Evolutionary conservation across 2,113 vertebrate genomes (phyloP), one percentile per base, ranked within the genome.

Genomic region (Madoqua kirkii): DNA sequence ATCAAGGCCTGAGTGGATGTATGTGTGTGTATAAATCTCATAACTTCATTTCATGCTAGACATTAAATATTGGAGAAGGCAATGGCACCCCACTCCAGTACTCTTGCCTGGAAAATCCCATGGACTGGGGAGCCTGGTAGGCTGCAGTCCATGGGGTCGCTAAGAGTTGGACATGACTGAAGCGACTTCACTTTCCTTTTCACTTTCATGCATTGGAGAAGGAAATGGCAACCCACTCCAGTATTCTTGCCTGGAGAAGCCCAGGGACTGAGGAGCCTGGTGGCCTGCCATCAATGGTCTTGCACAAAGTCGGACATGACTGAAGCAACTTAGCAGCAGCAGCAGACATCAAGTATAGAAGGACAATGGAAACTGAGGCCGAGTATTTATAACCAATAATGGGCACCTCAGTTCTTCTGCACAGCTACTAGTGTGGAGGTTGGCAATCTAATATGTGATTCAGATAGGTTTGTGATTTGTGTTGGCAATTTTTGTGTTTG

Each of bases 241-340:
- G 13, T 31, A 3, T 31, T 15, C 59, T 60, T 60, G 29, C 59
- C 59, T 60, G 59, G 29, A 31, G 59, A 60, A 60, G 31, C 29
- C 29, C 13, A 62, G 60, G 29, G 60, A 15, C 0, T 0, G 29
- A 0, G 29, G 27, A 31, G 13, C 29, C 60, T 15, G 29, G 6
- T 62, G 13, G 60, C 29, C 60, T 62, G 60, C 60, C 3, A 0
- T 31, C 29, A 31, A 31, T 15, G 29, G 60, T 13, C 13, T 31
- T 6, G 0, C 29, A 62, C 60, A 31, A 2, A 62, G 29, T 31
- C 2, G 6, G 60, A 62, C 60, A 31, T 7, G 29, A 62, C 29
- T 62, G 29, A 62, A 62, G 13, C 13, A 6, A 6, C 59, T 60
- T 60, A 31, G 27, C 60, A 31, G 29, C 59, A 31, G 29, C 29